A percentile compares a stretch with the other conserved stretches of the same genome.
Evolutionary conservation across 1,140 invertebrate genomes (phyloP).

Genomic region (Conus ventricosus): DNA sequence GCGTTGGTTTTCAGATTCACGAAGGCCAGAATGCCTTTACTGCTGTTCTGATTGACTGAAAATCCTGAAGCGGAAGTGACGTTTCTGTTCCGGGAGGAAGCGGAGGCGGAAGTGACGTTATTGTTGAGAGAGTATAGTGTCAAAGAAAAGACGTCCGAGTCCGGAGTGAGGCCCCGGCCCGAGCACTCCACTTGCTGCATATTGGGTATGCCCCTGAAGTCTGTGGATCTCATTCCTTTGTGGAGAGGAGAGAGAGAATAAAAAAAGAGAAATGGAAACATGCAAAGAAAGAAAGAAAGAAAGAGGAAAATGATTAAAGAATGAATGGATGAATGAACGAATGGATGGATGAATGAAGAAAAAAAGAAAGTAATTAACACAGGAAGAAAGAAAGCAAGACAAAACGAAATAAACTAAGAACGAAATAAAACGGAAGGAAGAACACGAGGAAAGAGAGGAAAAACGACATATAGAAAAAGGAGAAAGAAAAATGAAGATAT

Average conservation of each 20-base stretch:
- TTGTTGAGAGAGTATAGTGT: not conserved
- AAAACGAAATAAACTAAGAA: not conserved
- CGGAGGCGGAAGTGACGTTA: no score
- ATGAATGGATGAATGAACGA: no score
- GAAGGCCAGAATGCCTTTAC: conserved; percentile 17
- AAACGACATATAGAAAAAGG: no score
- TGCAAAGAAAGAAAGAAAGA: no score
- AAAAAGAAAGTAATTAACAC: not conserved
- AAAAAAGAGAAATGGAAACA: no score
- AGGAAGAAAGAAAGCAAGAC: not conserved
- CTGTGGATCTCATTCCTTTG: not conserved
- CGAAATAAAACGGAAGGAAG: not conserved
- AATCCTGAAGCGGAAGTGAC: no score
- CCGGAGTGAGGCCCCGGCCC: not conserved
- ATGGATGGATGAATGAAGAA: not conserved
- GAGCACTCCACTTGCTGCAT: conserved; percentile 25
- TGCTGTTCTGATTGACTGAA: no score
- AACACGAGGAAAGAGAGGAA: no score
- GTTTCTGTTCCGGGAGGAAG: no score
- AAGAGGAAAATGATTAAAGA: no score
- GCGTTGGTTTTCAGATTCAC: conserved; percentile 20
- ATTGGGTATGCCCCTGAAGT: not conserved
- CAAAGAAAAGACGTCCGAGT: conserved; percentile 19
- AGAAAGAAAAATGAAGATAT: no score
- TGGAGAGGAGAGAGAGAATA: no score